Evolutionary conservation across 2,797 vertebrate species (phyloP).

Genomic region (Thamnophis elegans): DNA sequence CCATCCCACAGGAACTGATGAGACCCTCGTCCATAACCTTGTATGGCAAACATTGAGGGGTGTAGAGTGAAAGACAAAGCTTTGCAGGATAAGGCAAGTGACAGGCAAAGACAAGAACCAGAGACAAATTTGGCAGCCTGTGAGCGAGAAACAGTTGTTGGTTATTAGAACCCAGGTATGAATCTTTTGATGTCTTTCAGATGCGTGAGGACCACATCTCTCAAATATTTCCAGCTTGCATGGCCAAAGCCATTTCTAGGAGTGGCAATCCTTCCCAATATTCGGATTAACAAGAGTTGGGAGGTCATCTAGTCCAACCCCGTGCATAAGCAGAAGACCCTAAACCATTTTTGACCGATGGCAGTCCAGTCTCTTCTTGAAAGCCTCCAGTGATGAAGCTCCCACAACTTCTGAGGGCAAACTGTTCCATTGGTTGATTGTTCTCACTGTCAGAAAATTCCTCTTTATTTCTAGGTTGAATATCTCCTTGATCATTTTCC

Average conservation of each 20-base stretch:
- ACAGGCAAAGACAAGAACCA: background rate
- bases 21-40: background rate
- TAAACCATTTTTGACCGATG: no score
- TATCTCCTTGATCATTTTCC: no score
- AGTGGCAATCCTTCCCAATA: background rate
- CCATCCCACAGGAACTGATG: constrained; percentile 12
- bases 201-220: background rate
- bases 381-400: no score
- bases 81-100: background rate
- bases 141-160: background rate
- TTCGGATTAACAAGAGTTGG: no score
- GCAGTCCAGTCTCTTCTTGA: no score
- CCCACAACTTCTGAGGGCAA: no score
- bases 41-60: background rate
- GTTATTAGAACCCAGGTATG: background rate
- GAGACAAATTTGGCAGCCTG: background rate
- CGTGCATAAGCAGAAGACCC: no score
- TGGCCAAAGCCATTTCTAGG: background rate
- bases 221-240: background rate
- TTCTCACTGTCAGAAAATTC: no score
- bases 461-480: no score
- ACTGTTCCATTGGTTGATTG: no score
- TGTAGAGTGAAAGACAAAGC: background rate
- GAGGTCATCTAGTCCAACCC: no score
- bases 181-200: background rate